Conservation (phyloP, 2,113 vertebrate species). For the Centrocercus urophasianus region DNA sequence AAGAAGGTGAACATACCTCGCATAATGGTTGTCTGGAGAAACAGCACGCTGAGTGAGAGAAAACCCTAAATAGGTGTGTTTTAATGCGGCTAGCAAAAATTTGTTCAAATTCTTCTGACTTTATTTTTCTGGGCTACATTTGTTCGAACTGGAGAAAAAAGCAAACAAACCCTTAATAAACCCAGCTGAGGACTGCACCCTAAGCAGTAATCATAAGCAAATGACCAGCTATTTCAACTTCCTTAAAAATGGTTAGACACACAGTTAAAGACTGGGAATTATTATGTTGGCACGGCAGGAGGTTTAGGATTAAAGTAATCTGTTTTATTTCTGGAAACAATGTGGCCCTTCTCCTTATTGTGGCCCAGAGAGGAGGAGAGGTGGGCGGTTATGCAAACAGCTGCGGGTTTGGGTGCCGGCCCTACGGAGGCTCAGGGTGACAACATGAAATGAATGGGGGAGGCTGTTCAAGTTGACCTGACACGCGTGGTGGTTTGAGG, state of each 20-base stretch:
- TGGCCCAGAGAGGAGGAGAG: background rate
- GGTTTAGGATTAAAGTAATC: constrained; percentile 54
- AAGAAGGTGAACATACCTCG: background rate
- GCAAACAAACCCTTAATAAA: background rate
- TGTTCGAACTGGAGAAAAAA: background rate
- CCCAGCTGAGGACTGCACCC: background rate
- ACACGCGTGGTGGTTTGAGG: background rate
- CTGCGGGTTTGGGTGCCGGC: background rate
- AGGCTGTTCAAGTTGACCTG: background rate
- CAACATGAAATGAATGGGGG: background rate
- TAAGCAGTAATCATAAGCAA: background rate
- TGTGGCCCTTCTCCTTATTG: constrained; percentile 1
- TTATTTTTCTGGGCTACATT: background rate
- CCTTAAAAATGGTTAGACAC: constrained; percentile 21
- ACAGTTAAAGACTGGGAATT: background rate
- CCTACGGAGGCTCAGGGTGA: background rate
- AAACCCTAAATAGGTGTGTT: background rate
- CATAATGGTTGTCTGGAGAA: background rate
- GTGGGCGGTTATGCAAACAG: constrained; percentile 5
- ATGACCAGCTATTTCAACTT: background rate
- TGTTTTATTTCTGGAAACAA: constrained; percentile 62
- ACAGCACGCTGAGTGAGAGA: background rate
- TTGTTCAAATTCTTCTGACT: background rate
- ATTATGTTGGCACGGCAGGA: constrained; percentile 17
- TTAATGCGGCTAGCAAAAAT: background rate